Conservation (phyloP, 1,140 invertebrate genomes). For the Drosophila ananassae region DNA sequence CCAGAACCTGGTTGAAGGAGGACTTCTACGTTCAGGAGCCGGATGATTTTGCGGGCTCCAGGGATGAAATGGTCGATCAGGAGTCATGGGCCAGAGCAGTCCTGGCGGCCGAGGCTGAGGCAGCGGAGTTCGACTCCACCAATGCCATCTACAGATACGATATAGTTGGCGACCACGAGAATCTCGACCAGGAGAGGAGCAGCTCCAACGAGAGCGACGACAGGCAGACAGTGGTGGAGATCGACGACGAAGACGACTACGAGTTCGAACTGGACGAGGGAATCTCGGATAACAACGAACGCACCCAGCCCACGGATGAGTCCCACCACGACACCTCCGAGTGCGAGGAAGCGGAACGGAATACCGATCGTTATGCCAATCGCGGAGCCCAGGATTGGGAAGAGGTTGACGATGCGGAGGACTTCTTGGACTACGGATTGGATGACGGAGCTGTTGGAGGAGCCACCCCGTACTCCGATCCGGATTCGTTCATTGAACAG, state of each 20-base stretch:
- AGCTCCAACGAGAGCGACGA: conserved; percentile 75
- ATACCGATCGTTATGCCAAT: conserved; percentile 76
- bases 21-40: conserved; percentile 64
- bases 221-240: conserved; percentile 79
- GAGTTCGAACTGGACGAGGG: conserved; percentile 77
- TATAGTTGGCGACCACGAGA: conserved; percentile 35
- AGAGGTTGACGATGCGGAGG: conserved; percentile 61
- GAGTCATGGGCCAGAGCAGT: conserved; percentile 48
- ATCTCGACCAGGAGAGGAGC: conserved; percentile 42
- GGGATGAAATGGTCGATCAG: conserved; percentile 27
- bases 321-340: conserved; percentile 80
- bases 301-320: conserved; percentile 77
- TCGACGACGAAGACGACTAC: conserved; percentile 73
- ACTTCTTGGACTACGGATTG: conserved; percentile 52
- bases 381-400: conserved; percentile 74
- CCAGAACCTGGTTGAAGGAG: conserved; percentile 71
- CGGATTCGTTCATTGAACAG: conserved; percentile 79
- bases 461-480: conserved; percentile 57
- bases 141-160: conserved; percentile 66
- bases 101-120: conserved; percentile 59
- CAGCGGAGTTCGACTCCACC: conserved; percentile 66
- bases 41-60: conserved; percentile 3
- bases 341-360: conserved; percentile 79
- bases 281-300: conserved; percentile 78
- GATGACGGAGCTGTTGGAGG: conserved; percentile 77